Percentiles rank a stretch among this genome's conserved stretches.
Evolutionary conservation across 64 coral and sea anemone species (phyloP).

Genomic region (Actinia equina): DNA sequence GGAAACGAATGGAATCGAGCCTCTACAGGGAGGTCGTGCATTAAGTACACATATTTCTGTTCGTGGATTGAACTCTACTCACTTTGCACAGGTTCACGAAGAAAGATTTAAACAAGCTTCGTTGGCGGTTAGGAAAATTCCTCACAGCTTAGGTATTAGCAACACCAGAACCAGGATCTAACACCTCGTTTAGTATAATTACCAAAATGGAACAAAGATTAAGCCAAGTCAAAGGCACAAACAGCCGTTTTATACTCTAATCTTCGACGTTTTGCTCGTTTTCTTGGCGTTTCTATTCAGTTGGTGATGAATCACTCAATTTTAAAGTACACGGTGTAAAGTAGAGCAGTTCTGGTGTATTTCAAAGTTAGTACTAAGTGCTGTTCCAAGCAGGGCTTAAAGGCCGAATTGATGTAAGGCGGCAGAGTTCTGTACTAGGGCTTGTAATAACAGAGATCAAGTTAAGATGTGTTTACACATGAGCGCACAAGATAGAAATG

Average conservation of each 20-base stretch:
- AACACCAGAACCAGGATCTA: neutral
- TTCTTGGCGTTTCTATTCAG: neutral
- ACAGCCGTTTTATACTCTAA: neutral
- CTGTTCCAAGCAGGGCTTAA: neutral
- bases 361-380: neutral
- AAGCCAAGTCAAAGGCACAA: neutral
- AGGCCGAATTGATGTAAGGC: neutral
- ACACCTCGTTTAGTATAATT: slow-evolving; percentile 7
- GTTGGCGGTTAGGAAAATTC: neutral
- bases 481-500: neutral
- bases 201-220: neutral
- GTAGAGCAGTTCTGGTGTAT: neutral
- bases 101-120: neutral
- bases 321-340: neutral
- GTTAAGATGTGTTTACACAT: neutral
- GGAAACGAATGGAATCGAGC: neutral
- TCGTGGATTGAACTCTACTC: neutral
- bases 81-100: neutral
- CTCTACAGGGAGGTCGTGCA: slow-evolving; percentile 1
- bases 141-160: slow-evolving; percentile 1
- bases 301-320: neutral
- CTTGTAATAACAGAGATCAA: slow-evolving; percentile 7
- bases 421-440: neutral
- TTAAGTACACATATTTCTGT: neutral
- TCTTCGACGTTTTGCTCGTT: no score